phyloP scores from a whole-genome alignment of 2,888 invertebrate genomes.

The Athalia circularis region DNA sequence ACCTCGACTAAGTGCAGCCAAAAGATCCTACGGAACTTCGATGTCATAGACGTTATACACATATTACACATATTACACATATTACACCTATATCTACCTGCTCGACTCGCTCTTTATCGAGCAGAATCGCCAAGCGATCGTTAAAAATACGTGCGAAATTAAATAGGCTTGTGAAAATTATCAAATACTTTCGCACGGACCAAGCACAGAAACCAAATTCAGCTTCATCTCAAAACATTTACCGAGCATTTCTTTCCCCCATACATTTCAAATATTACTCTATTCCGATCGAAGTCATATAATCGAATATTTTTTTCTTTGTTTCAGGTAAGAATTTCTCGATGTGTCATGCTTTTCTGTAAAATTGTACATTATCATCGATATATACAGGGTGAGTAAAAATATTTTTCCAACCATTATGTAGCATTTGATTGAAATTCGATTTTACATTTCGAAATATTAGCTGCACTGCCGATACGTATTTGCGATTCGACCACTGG shows the following conservation, averaged over 20 bases:
- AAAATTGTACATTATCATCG: background rate
- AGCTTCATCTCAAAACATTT: no score
- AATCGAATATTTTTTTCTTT: constrained; percentile 12
- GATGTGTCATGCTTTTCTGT: background rate
- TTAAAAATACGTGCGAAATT: background rate
- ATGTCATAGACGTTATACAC: background rate
- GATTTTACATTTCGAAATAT: background rate
- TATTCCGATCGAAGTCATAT: no score
- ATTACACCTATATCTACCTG: background rate
- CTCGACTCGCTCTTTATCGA: background rate
- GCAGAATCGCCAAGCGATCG: background rate
- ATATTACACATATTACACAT: no score
- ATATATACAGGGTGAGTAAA: background rate
- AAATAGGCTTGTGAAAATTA: no score
- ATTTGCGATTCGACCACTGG: background rate
- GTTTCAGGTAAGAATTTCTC: constrained; percentile 35
- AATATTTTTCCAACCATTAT: background rate
- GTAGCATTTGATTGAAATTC: background rate
- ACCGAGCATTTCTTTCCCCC: no score
- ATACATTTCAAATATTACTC: no score
- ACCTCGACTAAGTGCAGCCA: constrained; percentile 52
- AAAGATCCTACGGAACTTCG: constrained; percentile 30
- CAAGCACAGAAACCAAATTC: no score
- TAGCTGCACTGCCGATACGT: background rate
- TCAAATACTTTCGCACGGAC: no score